A percentile compares a stretch with the other conserved stretches of the same genome.
phyloP scores from a whole-genome alignment of 2,113 vertebrate species.

The Corythornis madagascariensis region DNA sequence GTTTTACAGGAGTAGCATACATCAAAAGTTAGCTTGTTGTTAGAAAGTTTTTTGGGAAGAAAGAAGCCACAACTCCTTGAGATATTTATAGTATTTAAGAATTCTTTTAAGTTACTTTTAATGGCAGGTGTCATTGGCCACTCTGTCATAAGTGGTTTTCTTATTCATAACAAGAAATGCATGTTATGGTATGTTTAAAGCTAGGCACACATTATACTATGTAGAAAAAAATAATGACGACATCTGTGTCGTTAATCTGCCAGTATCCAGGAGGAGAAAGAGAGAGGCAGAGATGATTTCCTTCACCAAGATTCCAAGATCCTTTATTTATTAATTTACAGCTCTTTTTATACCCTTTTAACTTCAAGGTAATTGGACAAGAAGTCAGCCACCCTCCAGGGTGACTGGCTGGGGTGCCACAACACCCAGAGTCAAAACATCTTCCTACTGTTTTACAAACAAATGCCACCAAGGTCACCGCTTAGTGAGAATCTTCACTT shows the following conservation, averaged over 20 bases:
- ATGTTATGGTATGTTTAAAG: not conserved
- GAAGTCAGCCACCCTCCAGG: no score
- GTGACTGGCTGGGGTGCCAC: no score
- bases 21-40: conserved; percentile 9
- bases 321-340: no score
- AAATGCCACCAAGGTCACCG: no score
- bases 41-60: not conserved
- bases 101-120: conserved; percentile 44
- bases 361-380: no score
- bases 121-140: conserved; percentile 26
- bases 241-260: not conserved
- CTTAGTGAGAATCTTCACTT: no score
- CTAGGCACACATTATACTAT: not conserved
- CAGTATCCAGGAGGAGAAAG: no score
- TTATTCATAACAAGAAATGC: conserved; percentile 4
- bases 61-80: conserved; percentile 24
- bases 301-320: no score
- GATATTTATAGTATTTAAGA: conserved; percentile 45
- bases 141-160: conserved; percentile 38
- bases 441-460: no score
- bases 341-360: no score
- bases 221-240: not conserved
- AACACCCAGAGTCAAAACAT: no score
- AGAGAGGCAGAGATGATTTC: no score
- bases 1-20: not conserved